Percentiles rank a stretch among this genome's conserved stretches.
phyloP scores from a whole-genome alignment of 2,888 invertebrate species.

The Coenonympha glycerion region DNA sequence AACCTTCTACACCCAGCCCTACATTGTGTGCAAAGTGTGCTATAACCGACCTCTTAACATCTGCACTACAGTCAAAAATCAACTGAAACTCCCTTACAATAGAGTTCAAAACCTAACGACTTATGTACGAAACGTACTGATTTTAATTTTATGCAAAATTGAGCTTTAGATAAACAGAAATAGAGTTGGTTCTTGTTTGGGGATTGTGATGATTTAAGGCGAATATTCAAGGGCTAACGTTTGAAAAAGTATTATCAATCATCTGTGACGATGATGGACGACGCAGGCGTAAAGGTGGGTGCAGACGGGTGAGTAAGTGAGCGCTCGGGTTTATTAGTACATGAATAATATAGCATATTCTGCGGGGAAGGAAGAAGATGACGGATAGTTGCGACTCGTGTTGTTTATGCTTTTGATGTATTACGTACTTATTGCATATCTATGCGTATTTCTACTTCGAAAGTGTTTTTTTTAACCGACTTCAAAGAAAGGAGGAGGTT shows the following conservation, averaged over 20 bases:
- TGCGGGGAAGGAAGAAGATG: not conserved
- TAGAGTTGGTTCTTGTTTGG: slow-evolving; percentile 8
- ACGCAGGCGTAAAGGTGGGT: slow-evolving; percentile 35
- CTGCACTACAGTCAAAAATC: slow-evolving; percentile 27
- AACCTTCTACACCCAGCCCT: slow-evolving; percentile 45
- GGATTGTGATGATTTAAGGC: slow-evolving; percentile 37
- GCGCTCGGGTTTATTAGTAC: slow-evolving; percentile 29
- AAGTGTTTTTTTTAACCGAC: too few species aligned
- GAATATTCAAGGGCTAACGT: slow-evolving; percentile 41
- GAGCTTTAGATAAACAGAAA: slow-evolving; percentile 12
- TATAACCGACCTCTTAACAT: slow-evolving; percentile 46
- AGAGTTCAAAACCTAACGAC: slow-evolving; percentile 23
- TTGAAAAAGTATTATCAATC: slow-evolving; percentile 70
- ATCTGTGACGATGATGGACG: slow-evolving; percentile 63
- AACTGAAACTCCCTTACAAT: slow-evolving; percentile 24
- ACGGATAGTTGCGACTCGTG: not conserved
- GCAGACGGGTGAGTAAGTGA: slow-evolving; percentile 30
- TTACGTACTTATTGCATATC: too few species aligned
- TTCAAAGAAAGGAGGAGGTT: too few species aligned
- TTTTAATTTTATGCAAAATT: slow-evolving; percentile 17
- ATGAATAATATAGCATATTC: slow-evolving; percentile 23
- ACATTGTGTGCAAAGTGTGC: slow-evolving; percentile 59
- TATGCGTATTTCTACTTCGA: too few species aligned
- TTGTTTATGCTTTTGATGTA: not conserved
- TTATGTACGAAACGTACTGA: not conserved